Evolutionary conservation across 2,888 invertebrate genomes (phyloP).

Genomic region (Ariolimax columbianus): DNA sequence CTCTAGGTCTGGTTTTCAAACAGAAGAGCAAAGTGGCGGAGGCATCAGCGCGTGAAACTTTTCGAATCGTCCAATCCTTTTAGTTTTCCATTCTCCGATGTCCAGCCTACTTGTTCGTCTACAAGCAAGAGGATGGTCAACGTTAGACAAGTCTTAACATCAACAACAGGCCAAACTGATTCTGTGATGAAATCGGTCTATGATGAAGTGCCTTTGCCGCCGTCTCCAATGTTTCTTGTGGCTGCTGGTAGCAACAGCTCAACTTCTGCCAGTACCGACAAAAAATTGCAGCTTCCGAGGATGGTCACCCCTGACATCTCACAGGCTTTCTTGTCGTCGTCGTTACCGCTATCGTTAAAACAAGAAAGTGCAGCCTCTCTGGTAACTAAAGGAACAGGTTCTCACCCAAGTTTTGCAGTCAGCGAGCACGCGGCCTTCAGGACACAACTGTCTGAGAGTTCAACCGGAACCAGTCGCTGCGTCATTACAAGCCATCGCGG

Average conservation of each 20-base stretch:
- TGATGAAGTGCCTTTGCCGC: neutral
- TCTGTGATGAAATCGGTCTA: neutral
- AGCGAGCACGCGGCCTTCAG: conserved; percentile 46
- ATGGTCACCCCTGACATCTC: neutral
- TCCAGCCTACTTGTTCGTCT: neutral
- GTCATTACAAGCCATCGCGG: conserved; percentile 4
- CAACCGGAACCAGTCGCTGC: neutral
- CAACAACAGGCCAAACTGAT: neutral
- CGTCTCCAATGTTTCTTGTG: neutral
- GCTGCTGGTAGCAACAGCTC: neutral
- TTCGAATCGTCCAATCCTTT: conserved; percentile 63
- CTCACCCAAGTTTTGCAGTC: conserved; percentile 32
- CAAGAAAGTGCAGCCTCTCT: neutral
- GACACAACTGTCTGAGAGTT: neutral
- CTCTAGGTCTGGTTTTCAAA: conserved; percentile 74
- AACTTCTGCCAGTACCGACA: too few species aligned
- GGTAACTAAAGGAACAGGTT: neutral
- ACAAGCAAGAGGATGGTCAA: neutral
- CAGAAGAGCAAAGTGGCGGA: conserved; percentile 72
- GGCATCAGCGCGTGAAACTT: conserved; percentile 68
- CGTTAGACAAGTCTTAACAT: neutral
- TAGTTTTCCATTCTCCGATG: conserved; percentile 53
- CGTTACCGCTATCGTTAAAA: neutral
- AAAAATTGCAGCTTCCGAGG: neutral
- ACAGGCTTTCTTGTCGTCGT: neutral